Conservation (phyloP, 2,888 invertebrate genomes). For the Panzeria rudis region DNA sequence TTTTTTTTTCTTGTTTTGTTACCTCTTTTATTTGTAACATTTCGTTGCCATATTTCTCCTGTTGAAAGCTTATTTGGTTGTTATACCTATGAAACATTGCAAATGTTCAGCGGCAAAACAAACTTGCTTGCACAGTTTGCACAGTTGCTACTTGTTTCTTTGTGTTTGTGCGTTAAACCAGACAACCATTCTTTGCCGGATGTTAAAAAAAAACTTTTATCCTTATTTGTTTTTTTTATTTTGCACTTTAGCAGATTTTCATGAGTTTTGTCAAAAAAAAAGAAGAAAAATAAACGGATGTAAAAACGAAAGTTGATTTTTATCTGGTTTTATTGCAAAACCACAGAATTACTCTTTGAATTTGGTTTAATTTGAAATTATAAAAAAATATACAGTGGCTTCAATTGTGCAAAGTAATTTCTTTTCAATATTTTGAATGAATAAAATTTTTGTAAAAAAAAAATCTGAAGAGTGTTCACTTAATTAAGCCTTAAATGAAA, state of each 20-base stretch:
- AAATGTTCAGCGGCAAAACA: background rate
- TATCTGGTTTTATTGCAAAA: slow-evolving; percentile 33
- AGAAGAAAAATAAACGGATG: slow-evolving; percentile 41
- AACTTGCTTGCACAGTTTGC: slow-evolving; percentile 21
- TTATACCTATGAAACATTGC: slow-evolving; percentile 24
- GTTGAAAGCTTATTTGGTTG: slow-evolving; percentile 30
- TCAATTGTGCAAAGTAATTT: slow-evolving; percentile 6
- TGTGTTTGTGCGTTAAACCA: slow-evolving; percentile 64
- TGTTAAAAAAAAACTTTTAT: slow-evolving; percentile 46
- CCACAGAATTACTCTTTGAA: slow-evolving; percentile 28
- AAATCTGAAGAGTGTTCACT: too few relatives aligned
- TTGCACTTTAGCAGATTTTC: slow-evolving; percentile 35
- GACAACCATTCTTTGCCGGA: slow-evolving; percentile 51
- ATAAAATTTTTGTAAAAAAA: background rate
- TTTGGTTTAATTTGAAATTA: slow-evolving; percentile 18
- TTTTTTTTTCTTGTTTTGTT: slow-evolving; percentile 15
- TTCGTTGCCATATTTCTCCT: slow-evolving; percentile 37
- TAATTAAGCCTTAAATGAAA: background rate
- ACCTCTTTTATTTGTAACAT: slow-evolving; percentile 12
- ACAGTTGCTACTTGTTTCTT: slow-evolving; percentile 34
- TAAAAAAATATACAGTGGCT: slow-evolving; percentile 14
- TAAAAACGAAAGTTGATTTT: slow-evolving; percentile 52
- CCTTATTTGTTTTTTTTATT: slow-evolving; percentile 16
- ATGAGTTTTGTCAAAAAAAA: background rate
- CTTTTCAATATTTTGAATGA: background rate